Evolutionary conservation across 2,797 vertebrate genomes (phyloP).

Genomic region (Rhynchotus rufescens): DNA sequence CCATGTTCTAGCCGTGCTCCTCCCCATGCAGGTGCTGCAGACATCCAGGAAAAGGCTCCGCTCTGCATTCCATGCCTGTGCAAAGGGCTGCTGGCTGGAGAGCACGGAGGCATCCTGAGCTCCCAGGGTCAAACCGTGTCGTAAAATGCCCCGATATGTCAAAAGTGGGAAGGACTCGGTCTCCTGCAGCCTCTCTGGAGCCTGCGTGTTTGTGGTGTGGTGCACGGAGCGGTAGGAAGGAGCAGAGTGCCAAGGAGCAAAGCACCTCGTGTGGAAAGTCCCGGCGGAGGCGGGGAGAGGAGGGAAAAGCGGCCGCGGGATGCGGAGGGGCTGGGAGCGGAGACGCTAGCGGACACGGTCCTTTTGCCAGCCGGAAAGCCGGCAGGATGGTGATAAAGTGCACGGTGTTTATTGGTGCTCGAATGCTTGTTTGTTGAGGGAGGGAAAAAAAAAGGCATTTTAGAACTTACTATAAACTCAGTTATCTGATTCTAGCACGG

Average conservation of each 20-base stretch:
- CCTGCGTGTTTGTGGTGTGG: neutral
- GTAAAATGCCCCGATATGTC: neutral
- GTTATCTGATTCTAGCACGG: constrained; percentile 31
- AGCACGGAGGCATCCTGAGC: neutral
- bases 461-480: constrained; percentile 48
- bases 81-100: neutral
- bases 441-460: neutral
- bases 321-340: neutral
- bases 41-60: neutral
- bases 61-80: neutral
- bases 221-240: neutral
- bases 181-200: neutral
- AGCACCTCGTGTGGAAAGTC: rapidly evolving
- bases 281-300: neutral
- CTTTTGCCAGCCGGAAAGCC: constrained; percentile 4
- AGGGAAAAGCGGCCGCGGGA: neutral
- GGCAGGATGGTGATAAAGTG: constrained; percentile 44
- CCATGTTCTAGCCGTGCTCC: neutral
- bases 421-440: constrained; percentile 36
- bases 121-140: neutral
- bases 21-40: neutral
- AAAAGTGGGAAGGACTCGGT: neutral
- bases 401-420: constrained; percentile 36
- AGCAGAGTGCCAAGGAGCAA: neutral
- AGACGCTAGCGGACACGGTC: neutral